Percentiles rank a stretch among this genome's conserved stretches.
Conservation (phyloP, 1,140 invertebrate species). For the Antheraea pernyi region DNA sequence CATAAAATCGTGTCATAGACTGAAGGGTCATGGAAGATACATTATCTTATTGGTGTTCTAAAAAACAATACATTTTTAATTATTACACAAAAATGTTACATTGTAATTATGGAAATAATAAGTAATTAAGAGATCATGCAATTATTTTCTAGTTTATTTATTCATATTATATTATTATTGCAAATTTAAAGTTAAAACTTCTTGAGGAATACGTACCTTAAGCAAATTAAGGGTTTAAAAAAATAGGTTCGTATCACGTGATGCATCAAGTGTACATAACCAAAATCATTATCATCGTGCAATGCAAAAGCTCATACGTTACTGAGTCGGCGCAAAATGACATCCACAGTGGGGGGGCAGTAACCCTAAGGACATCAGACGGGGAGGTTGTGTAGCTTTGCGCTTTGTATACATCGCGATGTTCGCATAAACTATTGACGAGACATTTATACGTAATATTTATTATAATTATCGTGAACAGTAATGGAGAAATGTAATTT, state of each 20-base stretch:
- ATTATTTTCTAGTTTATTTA: too few relatives aligned
- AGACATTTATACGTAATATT: background rate
- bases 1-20: too few relatives aligned
- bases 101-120: too few relatives aligned
- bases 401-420: constrained; percentile 59
- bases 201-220: too few relatives aligned
- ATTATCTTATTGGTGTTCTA: too few relatives aligned
- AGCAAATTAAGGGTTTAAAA: too few relatives aligned
- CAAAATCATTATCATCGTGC: constrained; percentile 45
- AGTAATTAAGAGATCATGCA: too few relatives aligned
- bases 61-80: too few relatives aligned
- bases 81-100: too few relatives aligned
- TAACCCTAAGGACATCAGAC: constrained; percentile 51
- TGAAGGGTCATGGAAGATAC: too few relatives aligned
- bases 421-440: constrained; percentile 39
- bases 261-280: background rate
- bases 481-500: background rate
- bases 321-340: constrained; percentile 74
- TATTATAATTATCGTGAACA: constrained; percentile 17
- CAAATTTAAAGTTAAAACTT: too few relatives aligned
- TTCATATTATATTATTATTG: too few relatives aligned
- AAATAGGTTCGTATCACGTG: background rate
- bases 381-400: constrained; percentile 58
- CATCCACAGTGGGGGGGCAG: constrained; percentile 62
- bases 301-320: constrained; percentile 52